phyloP scores from a whole-genome alignment of 2,797 vertebrate genomes.

The Anguilla pacifica region DNA sequence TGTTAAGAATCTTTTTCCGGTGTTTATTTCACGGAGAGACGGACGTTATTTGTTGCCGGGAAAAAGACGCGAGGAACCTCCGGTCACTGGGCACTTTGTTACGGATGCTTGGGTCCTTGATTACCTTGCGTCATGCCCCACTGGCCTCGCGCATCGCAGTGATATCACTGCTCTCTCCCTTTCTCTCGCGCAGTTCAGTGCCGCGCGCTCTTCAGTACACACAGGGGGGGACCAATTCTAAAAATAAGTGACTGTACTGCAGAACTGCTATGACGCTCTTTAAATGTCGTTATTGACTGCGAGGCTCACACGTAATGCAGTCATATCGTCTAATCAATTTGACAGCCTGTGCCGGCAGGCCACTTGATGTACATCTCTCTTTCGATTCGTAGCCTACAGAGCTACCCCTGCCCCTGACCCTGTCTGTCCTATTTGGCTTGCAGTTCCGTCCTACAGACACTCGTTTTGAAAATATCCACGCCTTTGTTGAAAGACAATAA shows the following conservation, averaged over 20 bases:
- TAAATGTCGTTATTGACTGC: neutral
- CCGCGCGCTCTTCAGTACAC: neutral
- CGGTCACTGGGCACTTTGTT: conserved; percentile 20
- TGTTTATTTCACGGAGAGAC: neutral
- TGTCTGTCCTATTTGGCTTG: neutral
- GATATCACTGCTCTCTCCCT: neutral
- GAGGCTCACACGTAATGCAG: neutral
- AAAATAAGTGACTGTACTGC: neutral
- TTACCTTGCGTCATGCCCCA: conserved; percentile 35
- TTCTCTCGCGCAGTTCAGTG: neutral
- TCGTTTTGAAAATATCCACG: neutral
- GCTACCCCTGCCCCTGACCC: neutral
- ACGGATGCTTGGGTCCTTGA: conserved; percentile 28
- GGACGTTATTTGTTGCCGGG: neutral
- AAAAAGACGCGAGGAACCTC: conserved; percentile 12
- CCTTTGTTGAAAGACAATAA: neutral
- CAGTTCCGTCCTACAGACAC: neutral
- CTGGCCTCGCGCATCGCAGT: neutral
- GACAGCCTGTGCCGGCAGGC: neutral
- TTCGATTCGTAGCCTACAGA: neutral
- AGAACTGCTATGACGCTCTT: neutral
- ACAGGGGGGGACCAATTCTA: neutral
- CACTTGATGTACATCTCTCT: neutral
- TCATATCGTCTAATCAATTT: neutral
- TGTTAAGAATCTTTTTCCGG: neutral